Evolutionary conservation across 1,140 invertebrate species (phyloP), one percentile per base, ranked within the genome.

Genomic region (Drosophila murphyi): DNA sequence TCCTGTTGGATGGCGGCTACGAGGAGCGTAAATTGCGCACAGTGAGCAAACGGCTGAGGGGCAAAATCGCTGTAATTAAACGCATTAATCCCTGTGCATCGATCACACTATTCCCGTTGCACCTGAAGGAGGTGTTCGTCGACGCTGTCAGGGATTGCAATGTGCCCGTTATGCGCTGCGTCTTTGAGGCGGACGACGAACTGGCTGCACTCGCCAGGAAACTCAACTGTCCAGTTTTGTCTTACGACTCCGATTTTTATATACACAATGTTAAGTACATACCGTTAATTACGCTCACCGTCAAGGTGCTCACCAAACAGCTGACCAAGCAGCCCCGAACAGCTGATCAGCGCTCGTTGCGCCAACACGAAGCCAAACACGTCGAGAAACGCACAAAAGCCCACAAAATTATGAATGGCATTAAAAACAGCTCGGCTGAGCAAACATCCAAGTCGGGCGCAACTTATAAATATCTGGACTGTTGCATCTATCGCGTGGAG

Each of bases 241-340:
- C 97, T 87, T 96, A 96, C 78, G 98, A 98, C 92, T 98, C 97
- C 2, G 98, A 98, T 93, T 98, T 98, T 93, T 98, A 95, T 90
- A 96, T 98, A 57, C 97, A 96, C 92, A 96, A 97, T 93, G 94
- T 97, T 1, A 86, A 94, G 3, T 98, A 97, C 83, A 96, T 98
- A 68, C 96, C 96, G 0, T 95, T 97, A 51, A 94, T 95, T 60
- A 96, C 95, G 45, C 90, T 97, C 0, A 94, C 95, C 34, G 85
- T 93, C 0, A 91, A 92, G 61, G 87, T 92, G 56, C 76, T 91
- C 28, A 92, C 80, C 32, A 92, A 91, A 41, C 81, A 75, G 7
- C 12, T 70, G 3, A 82, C 57, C 51, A 12, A 62, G 8, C 7
- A 56, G 4, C 51, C 55, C 3, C 10, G 0, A 0, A 3, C 3